Evolutionary conservation across 1,140 invertebrate genomes (phyloP).

Genomic region (Aricia agestis): DNA sequence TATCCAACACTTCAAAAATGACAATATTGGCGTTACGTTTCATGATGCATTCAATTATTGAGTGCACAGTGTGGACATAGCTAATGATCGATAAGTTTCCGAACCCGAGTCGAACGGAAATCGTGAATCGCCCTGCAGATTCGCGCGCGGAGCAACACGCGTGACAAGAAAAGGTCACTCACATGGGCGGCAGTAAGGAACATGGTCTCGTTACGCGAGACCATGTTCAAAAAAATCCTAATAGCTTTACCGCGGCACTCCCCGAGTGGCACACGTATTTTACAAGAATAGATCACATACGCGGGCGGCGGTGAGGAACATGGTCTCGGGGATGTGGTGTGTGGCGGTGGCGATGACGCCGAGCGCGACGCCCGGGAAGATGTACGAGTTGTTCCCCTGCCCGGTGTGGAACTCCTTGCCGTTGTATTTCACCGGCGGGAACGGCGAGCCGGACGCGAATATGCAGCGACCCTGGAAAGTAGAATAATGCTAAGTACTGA

Average conservation of each 20-base stretch:
- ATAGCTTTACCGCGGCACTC: no score
- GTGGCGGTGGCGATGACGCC: constrained; percentile 92
- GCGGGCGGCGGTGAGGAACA: constrained; percentile 94
- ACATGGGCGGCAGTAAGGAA: constrained; percentile 94
- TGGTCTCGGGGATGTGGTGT: constrained; percentile 91
- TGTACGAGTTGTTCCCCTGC: constrained; percentile 98
- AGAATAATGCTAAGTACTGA: no score
- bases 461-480: constrained; percentile 86
- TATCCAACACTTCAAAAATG: no score
- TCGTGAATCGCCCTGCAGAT: no score
- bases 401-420: constrained; percentile 91
- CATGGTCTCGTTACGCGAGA: constrained; percentile 90
- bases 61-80: no score
- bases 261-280: no score
- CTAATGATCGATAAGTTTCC: no score
- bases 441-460: constrained; percentile 95
- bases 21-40: no score
- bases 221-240: no score
- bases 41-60: no score
- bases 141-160: no score
- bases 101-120: background rate
- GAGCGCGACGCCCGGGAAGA: constrained; percentile 95
- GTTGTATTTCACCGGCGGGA: constrained; percentile 85
- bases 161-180: no score
- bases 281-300: constrained; percentile 76